These are phyloP conservation scores for Chymomyza caudatula DNA, from an alignment of 2,888 invertebrate genomes.

Conservation along the genomic window DNA sequence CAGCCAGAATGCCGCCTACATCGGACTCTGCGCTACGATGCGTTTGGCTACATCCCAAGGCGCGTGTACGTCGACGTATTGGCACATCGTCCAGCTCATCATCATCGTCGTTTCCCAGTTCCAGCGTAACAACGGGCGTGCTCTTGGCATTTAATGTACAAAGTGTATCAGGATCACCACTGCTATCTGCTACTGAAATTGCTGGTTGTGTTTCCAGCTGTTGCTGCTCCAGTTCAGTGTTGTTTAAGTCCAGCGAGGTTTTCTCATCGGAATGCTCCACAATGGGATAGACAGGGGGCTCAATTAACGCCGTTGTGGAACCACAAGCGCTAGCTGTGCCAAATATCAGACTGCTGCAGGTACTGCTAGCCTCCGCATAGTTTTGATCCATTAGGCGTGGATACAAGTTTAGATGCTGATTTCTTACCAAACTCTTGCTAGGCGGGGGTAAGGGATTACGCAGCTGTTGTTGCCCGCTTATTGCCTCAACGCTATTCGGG, in stretches of 20 bases:
- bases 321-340: conserved; percentile 59
- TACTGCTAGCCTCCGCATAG: conserved; percentile 61
- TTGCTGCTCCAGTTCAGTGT: conserved; percentile 2
- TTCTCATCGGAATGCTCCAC: conserved; percentile 90
- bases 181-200: background rate
- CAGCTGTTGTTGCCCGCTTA: conserved; percentile 81
- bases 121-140: background rate
- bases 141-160: background rate
- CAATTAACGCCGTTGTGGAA: conserved; percentile 73
- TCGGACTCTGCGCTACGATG: conserved; percentile 72
- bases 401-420: conserved; percentile 85
- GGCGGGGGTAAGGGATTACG: conserved; percentile 86
- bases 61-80: conserved; percentile 51
- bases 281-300: conserved; percentile 84
- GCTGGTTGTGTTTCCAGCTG: background rate
- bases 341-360: conserved; percentile 70
- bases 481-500: conserved; percentile 89
- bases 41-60: conserved; percentile 56
- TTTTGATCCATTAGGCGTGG: conserved; percentile 74
- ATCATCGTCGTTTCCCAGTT: conserved; percentile 70
- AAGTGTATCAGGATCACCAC: conserved; percentile 10
- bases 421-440: conserved; percentile 84
- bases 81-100: conserved; percentile 66
- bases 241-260: conserved; percentile 68
- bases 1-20: conserved; percentile 69